A percentile compares a stretch with the other conserved stretches of the same genome.
phyloP scores from a whole-genome alignment of 2,797 vertebrate genomes.

The Acipenser transmontanus region DNA sequence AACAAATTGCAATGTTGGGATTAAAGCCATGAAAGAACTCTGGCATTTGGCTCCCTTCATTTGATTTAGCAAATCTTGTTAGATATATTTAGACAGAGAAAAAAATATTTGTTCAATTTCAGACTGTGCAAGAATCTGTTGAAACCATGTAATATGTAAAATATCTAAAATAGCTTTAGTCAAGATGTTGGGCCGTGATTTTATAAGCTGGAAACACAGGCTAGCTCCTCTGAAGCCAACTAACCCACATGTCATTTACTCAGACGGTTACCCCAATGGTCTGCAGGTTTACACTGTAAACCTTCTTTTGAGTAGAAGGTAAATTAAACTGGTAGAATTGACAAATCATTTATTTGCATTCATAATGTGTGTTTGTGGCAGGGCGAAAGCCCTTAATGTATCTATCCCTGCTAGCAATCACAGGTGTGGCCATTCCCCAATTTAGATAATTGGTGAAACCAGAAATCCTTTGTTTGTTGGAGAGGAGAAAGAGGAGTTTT shows the following conservation, averaged over 20 bases:
- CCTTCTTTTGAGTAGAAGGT: no score
- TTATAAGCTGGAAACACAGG: not conserved
- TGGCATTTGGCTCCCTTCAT: not conserved
- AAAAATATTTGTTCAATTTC: not conserved
- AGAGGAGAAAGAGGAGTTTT: no score
- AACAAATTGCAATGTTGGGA: no score
- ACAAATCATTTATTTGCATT: no score
- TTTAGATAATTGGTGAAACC: no score
- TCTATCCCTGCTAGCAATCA: no score
- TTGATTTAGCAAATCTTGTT: constrained; percentile 10
- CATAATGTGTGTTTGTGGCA: no score
- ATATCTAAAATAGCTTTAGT: constrained; percentile 1
- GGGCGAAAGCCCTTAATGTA: no score
- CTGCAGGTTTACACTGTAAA: not conserved
- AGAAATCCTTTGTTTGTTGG: no score
- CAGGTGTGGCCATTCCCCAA: no score
- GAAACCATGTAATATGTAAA: constrained; percentile 8
- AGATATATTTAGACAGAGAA: constrained; percentile 1
- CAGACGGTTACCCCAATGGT: not conserved
- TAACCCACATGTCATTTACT: not conserved
- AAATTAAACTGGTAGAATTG: no score
- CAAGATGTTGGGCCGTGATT: not conserved
- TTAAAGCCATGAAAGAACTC: no score
- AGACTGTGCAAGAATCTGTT: not conserved
- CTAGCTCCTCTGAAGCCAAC: not conserved